Evolutionary conservation across 2,888 invertebrate species (phyloP).

Genomic region (Stratiomys singularior): DNA sequence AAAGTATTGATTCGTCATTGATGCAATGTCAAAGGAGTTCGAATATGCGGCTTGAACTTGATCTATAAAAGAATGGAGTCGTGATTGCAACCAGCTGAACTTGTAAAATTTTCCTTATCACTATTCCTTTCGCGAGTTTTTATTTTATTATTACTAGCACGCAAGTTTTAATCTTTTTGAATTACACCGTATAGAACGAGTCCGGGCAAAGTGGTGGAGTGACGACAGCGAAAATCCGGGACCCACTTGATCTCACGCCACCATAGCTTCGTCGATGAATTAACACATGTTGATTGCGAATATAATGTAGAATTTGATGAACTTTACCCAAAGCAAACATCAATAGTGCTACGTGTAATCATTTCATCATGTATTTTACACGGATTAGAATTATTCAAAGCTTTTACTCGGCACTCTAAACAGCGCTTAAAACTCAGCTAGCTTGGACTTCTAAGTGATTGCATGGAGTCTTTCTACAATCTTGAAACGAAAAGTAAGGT

Average conservation of each 20-base stretch:
- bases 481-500: conserved; percentile 1
- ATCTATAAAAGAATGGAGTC: neutral
- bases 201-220: neutral
- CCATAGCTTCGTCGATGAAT: neutral
- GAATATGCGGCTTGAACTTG: neutral
- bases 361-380: conserved; percentile 25
- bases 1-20: neutral
- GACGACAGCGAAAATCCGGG: neutral
- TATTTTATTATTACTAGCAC: neutral
- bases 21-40: neutral
- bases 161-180: neutral
- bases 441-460: neutral
- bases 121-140: neutral
- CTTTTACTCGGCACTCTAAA: neutral
- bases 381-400: conserved; percentile 28
- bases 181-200: neutral
- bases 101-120: neutral
- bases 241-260: conserved; percentile 2
- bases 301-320: neutral
- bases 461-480: conserved; percentile 29
- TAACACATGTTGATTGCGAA: neutral
- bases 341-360: conserved; percentile 22
- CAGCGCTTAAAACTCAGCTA: neutral
- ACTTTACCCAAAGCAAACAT: neutral
- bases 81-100: neutral